These are phyloP conservation scores for Cremastinae sp. DNA, from an alignment of 2,888 invertebrate species.

Conservation along the genomic window DNA sequence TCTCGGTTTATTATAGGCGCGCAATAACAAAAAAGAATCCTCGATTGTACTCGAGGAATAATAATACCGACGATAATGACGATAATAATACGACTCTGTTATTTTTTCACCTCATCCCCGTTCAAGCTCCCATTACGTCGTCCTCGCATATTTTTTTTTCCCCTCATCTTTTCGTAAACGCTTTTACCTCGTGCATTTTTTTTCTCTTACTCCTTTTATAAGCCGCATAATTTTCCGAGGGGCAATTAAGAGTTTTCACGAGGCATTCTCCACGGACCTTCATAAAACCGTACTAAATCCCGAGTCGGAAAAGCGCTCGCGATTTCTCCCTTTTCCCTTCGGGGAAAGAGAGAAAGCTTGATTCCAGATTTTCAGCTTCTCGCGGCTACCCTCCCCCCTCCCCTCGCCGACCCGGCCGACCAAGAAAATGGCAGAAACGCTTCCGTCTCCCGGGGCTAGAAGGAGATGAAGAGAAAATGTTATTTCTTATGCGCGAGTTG, in stretches of 20 bases:
- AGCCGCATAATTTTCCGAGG: slow-evolving; percentile 70
- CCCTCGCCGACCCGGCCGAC: slow-evolving; percentile 24
- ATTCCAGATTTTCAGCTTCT: slow-evolving; percentile 48
- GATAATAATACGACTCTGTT: slow-evolving; percentile 13
- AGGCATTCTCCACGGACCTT: slow-evolving; percentile 76
- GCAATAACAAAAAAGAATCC: slow-evolving; percentile 48
- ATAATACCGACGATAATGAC: slow-evolving; percentile 44
- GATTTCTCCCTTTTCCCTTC: slow-evolving; percentile 9
- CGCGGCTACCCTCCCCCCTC: slow-evolving; percentile 1
- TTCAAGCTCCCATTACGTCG: neutral
- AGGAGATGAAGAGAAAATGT: slow-evolving; percentile 65
- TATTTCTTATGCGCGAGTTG: slow-evolving; percentile 74
- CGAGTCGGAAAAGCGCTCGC: slow-evolving; percentile 46
- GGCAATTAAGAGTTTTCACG: slow-evolving; percentile 78
- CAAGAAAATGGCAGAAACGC: slow-evolving; percentile 24
- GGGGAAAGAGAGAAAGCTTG: slow-evolving; percentile 37
- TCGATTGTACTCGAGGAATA: slow-evolving; percentile 36
- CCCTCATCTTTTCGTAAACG: slow-evolving; percentile 10
- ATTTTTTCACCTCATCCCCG: neutral
- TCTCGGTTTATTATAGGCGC: slow-evolving; percentile 43
- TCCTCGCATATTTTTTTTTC: neutral
- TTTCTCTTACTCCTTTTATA: slow-evolving; percentile 54
- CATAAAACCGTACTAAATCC: slow-evolving; percentile 78
- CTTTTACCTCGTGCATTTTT: slow-evolving; percentile 16
- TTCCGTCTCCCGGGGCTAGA: slow-evolving; percentile 52